These are phyloP conservation scores for Clusia tigrina DNA, from an alignment of 2,888 invertebrate genomes.

Conservation along the genomic window DNA sequence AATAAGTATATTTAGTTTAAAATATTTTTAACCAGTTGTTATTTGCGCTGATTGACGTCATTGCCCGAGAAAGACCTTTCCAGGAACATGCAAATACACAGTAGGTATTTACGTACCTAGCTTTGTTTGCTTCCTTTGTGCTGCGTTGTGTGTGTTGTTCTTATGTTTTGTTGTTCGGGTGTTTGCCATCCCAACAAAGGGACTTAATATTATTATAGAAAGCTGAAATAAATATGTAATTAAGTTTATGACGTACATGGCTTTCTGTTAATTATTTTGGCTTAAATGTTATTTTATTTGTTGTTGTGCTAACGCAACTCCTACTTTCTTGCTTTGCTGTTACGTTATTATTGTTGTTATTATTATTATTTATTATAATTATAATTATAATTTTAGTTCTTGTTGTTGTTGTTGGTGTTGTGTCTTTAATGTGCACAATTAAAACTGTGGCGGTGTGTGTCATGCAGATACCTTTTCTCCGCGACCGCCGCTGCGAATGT, in stretches of 20 bases:
- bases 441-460: constrained; percentile 12
- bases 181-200: background rate
- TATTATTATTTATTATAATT: background rate
- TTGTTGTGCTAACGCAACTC: too few species aligned
- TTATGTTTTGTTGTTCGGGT: constrained; percentile 6
- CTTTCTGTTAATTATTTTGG: constrained; percentile 12
- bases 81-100: too few species aligned
- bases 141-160: constrained; percentile 6
- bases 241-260: constrained; percentile 22
- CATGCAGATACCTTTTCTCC: background rate
- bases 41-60: background rate
- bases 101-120: too few species aligned
- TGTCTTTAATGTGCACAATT: constrained; percentile 27
- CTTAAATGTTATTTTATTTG: too few species aligned
- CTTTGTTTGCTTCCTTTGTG: background rate
- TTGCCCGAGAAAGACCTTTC: background rate
- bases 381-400: constrained; percentile 11
- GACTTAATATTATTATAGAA: constrained; percentile 13
- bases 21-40: too few species aligned
- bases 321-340: background rate
- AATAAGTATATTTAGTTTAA: too few species aligned
- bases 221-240: constrained; percentile 28
- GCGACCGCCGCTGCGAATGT: background rate
- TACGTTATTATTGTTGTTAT: background rate
- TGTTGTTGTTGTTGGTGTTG: constrained; percentile 4